Evolutionary conservation across 2,888 invertebrate genomes (phyloP).

Genomic region (Dascillus cervinus): DNA sequence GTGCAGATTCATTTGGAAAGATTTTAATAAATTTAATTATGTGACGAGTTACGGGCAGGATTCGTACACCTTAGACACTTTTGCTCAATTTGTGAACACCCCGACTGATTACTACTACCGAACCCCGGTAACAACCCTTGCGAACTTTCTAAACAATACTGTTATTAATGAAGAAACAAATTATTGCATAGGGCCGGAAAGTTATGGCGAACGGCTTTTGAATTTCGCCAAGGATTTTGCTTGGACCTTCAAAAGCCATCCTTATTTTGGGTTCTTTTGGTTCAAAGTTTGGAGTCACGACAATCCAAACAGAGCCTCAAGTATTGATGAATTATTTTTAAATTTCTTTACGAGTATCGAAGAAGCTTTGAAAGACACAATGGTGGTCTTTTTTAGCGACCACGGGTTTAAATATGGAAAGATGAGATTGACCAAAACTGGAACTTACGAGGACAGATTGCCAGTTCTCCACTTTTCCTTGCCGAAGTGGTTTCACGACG

Average conservation of each 20-base stretch:
- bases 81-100: conserved; percentile 64
- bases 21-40: conserved; percentile 62
- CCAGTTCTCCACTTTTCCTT: conserved; percentile 65
- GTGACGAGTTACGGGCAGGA: conserved; percentile 78
- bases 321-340: conserved; percentile 57
- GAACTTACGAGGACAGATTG: conserved; percentile 72
- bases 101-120: conserved; percentile 80
- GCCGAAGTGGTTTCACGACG: conserved; percentile 53
- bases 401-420: conserved; percentile 73
- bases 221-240: conserved; percentile 64
- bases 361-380: conserved; percentile 52
- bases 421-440: conserved; percentile 58
- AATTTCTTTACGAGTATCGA: conserved; percentile 54
- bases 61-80: conserved; percentile 62
- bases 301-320: conserved; percentile 56
- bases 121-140: conserved; percentile 67
- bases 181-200: conserved; percentile 52
- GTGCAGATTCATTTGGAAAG: conserved; percentile 72
- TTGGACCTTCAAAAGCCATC: conserved; percentile 50
- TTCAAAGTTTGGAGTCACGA: conserved; percentile 72
- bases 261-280: conserved; percentile 75
- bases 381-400: conserved; percentile 69
- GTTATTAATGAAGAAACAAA: conserved; percentile 23
- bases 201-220: conserved; percentile 59
- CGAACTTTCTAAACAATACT: conserved; percentile 45